Evolutionary conservation across 92 coral and sea anemone species (phyloP).

Genomic region (Phenganax stokvisi): DNA sequence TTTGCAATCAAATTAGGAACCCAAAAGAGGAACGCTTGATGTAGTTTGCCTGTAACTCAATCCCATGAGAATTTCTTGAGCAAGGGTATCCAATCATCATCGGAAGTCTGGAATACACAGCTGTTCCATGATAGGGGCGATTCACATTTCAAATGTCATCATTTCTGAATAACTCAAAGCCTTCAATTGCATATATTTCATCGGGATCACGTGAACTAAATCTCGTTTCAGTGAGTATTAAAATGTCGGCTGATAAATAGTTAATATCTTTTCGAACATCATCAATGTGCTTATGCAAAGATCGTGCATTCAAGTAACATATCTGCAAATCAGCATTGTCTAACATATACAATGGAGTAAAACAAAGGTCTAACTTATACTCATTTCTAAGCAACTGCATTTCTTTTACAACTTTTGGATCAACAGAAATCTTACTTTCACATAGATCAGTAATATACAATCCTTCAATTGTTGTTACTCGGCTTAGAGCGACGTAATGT

Average conservation of each 20-base stretch:
- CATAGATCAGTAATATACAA: slow-evolving; percentile 53
- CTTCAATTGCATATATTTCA: slow-evolving; percentile 42
- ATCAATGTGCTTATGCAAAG: slow-evolving; percentile 56
- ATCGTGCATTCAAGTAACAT: slow-evolving; percentile 51
- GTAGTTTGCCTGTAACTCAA: slow-evolving; percentile 14
- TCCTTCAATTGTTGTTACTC: slow-evolving; percentile 63
- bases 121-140: slow-evolving; percentile 60
- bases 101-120: slow-evolving; percentile 57
- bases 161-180: slow-evolving; percentile 43
- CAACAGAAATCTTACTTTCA: slow-evolving; percentile 55
- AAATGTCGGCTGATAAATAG: slow-evolving; percentile 50
- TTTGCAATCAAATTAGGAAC: too few species aligned
- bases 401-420: slow-evolving; percentile 18
- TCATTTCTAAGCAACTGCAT: slow-evolving; percentile 18
- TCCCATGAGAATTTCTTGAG: slow-evolving; percentile 50
- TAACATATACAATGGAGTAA: neutral
- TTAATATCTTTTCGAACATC: slow-evolving; percentile 49
- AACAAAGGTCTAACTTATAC: slow-evolving; percentile 4
- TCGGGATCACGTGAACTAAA: slow-evolving; percentile 42
- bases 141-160: slow-evolving; percentile 40
- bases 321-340: slow-evolving; percentile 7
- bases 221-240: slow-evolving; percentile 49
- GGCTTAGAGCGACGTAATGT: slow-evolving; percentile 64
- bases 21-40: too few species aligned
- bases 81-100: slow-evolving; percentile 57